phyloP scores from a whole-genome alignment of 1,140 invertebrate species.

The Philotrypesis tridentata region DNA sequence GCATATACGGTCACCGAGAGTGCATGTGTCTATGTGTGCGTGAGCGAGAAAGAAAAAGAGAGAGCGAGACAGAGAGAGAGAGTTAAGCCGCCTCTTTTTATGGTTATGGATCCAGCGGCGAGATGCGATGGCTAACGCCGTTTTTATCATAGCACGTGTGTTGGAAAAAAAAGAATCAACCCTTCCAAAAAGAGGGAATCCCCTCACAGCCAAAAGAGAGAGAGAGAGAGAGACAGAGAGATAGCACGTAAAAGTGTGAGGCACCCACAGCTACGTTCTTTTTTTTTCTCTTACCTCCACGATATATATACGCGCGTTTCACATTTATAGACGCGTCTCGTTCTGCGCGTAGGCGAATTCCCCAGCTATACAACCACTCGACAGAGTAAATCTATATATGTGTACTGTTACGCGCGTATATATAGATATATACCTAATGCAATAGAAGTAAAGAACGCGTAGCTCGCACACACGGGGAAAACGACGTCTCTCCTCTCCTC shows the following conservation, averaged over 20 bases:
- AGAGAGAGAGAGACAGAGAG: not conserved
- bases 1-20: not conserved
- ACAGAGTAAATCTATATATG: not conserved
- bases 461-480: not conserved
- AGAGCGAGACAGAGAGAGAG: not conserved
- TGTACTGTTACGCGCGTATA: not conserved
- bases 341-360: not conserved
- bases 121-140: constrained; percentile 18
- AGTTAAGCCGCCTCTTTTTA: not conserved
- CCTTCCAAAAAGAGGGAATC: not conserved
- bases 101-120: constrained; percentile 16
- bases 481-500: not conserved
- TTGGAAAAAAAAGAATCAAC: constrained; percentile 2
- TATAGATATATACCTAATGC: not conserved
- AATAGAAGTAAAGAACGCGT: too few species aligned
- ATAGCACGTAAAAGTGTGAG: not conserved
- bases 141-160: constrained; percentile 10
- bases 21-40: too few species aligned
- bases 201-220: too few species aligned
- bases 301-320: not conserved
- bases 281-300: too few species aligned
- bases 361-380: not conserved
- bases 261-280: not conserved
- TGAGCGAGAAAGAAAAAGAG: too few species aligned
- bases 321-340: not conserved